Evolutionary conservation across 2,888 invertebrate genomes (phyloP), one percentile per base, ranked within the genome.

Genomic region (Euplagia quadripunctaria): DNA sequence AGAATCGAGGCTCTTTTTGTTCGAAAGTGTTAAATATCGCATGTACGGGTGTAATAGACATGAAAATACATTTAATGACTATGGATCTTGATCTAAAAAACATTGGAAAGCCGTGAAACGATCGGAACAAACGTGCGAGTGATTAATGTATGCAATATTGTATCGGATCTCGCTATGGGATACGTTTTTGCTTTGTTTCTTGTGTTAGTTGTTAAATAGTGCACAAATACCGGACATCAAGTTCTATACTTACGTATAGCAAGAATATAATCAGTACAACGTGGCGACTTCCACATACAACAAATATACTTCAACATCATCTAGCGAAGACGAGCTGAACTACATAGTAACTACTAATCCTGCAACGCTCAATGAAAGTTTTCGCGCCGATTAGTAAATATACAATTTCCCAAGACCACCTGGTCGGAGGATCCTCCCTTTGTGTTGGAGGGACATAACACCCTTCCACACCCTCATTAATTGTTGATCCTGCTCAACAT

Each of bases 31-130:
- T 81, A 63, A 73, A 77, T 77, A 72, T 74, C 76, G 77, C 75
- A 78, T 77, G 73, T 72, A 77, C 76, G 78, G 72, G 74, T 79
- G 78, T 74, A 70, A 78, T 72, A 76, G 63, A 70, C 74, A 81
- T 80, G 81, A 74, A 79, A 83, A 84, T 76, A 79, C 81, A 75
- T 74, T 79, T 80, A 71, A 76, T 84, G 78, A 81, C 82, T 75
- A 76, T 79, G 76, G 70, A 82, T 83, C 75, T 80, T 71, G 76
- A 71, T 74, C 71, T 70, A 77, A 78, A 79, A 80, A 72, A 79
- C 74, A 73, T 79, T 82, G 80, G 88, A 87, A 88, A 89, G 87
- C 81, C 83, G 86, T 80, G 77, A 81, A 84, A 76, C 70, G 79
- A 82, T 80, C 70, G 81, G 82, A 86, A 86, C 84, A 78, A 80